Evolutionary conservation across 2,888 invertebrate genomes (phyloP), one percentile per base, ranked within the genome.

Genomic region (Thereva nobilitata): DNA sequence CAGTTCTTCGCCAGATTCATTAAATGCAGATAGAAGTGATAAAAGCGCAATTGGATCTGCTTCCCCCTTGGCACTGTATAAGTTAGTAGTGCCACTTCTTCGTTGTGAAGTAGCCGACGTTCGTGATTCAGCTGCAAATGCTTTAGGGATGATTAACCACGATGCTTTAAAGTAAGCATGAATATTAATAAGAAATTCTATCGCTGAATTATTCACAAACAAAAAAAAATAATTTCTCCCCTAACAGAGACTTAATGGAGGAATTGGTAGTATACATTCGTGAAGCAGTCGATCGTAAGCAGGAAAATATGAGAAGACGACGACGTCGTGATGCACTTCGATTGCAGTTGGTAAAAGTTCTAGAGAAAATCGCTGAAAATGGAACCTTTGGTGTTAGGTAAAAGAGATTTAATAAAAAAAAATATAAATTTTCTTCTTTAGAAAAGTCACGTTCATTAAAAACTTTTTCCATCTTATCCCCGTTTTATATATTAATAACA

Each of bases 261-360:
- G 99, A 99, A 82, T 80, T 99, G 65, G 87, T 93, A 5, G 87
- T 92, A 0, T 90, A 94, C 71, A 88, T 99, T 67, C 89, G 97
- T 12, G 99, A 99, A 80, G 96, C 97, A 0, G 92, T 96, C 23
- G 98, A 99, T 79, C 87, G 95, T 55, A 98, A 97, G 78, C 97
- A 97, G 81, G 98, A 98, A 79, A 99, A 97, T 78, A 92, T 97
- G 85, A 86, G 97, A 65, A 84, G 98, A 47, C 84, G 97, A 47
- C 84, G 95, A 65, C 86, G 97, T 45, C 87, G 97, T 64, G 99
- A 99, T 80, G 92, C 95, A 8, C 82, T 99, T 57, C 85, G 99
- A 50, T 84, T 98, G 49, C 94, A 97, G 75, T 84, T 99, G 71
- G 93, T 96, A 69, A 89, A 92, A 75, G 90, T 98, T 72, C 84